Conservation (phyloP, 2,888 invertebrate species). For the Cistogaster globosa region DNA sequence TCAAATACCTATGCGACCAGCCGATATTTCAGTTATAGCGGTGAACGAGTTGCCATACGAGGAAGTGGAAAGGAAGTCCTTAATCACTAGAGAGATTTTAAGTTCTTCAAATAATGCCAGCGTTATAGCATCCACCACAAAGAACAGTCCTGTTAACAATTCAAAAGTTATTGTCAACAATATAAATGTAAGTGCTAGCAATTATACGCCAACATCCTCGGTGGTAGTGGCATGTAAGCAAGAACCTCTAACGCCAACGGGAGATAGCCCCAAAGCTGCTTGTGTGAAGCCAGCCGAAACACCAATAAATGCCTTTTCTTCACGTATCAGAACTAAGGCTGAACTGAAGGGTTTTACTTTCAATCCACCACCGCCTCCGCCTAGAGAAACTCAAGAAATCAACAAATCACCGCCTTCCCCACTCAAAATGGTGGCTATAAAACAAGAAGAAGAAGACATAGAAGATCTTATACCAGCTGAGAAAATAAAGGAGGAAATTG, state of each 20-base stretch:
- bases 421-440: constrained; percentile 15
- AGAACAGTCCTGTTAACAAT: constrained; percentile 1
- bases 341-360: constrained; percentile 87
- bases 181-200: constrained; percentile 21
- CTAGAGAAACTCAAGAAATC: constrained; percentile 69
- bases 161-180: constrained; percentile 48
- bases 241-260: constrained; percentile 72
- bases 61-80: constrained; percentile 26
- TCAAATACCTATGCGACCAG: constrained; percentile 68
- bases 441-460: constrained; percentile 62
- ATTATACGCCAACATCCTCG: constrained; percentile 16
- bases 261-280: constrained; percentile 24
- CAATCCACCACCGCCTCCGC: constrained; percentile 74
- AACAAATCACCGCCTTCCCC: constrained; percentile 45
- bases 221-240: constrained; percentile 71
- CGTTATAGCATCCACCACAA: constrained; percentile 41
- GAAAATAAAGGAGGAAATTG: constrained; percentile 65
- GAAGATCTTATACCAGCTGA: constrained; percentile 50
- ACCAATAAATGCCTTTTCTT: constrained; percentile 82
- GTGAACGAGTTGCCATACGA: constrained; percentile 73
- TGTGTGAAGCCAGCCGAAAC: constrained; percentile 83
- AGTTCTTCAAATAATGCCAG: constrained; percentile 34
- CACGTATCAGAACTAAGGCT: constrained; percentile 93
- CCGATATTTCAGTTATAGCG: constrained; percentile 76
- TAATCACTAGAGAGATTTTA: constrained; percentile 22